Conservation (phyloP, 2,888 invertebrate genomes). For the Cephus nigrinus region DNA sequence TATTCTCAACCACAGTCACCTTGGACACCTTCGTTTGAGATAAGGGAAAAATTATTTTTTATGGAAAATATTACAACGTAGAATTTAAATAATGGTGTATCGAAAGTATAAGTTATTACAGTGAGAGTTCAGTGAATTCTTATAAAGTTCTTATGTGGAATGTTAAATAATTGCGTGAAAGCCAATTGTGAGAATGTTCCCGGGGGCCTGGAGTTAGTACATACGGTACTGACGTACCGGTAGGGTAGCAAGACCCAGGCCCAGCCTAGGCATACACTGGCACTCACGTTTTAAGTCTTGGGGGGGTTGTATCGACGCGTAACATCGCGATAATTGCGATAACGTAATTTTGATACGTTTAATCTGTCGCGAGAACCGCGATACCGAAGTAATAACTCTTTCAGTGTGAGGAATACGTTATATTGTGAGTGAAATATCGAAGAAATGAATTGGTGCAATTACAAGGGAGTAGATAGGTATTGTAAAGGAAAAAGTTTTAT, state of each 20-base stretch:
- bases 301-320: conserved; percentile 41
- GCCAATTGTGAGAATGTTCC: background rate
- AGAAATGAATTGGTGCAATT: background rate
- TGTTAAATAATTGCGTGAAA: background rate
- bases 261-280: conserved; percentile 36
- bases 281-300: conserved; percentile 48
- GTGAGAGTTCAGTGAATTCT: background rate
- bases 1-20: background rate
- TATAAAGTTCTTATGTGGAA: background rate
- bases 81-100: background rate
- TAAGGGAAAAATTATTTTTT: background rate
- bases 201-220: conserved; percentile 16
- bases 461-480: background rate
- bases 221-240: conserved; percentile 37
- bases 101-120: background rate
- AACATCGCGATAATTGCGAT: background rate
- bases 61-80: background rate
- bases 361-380: background rate
- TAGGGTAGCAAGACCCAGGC: conserved; percentile 34
- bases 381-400: background rate
- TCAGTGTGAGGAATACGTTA: background rate
- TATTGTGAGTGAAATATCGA: background rate
- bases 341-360: background rate
- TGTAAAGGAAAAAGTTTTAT: background rate
- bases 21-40: background rate